Evolutionary conservation across 1,140 invertebrate species (phyloP), one percentile per base, ranked within the genome.

Genomic region (Doryteuthis pealeii): DNA sequence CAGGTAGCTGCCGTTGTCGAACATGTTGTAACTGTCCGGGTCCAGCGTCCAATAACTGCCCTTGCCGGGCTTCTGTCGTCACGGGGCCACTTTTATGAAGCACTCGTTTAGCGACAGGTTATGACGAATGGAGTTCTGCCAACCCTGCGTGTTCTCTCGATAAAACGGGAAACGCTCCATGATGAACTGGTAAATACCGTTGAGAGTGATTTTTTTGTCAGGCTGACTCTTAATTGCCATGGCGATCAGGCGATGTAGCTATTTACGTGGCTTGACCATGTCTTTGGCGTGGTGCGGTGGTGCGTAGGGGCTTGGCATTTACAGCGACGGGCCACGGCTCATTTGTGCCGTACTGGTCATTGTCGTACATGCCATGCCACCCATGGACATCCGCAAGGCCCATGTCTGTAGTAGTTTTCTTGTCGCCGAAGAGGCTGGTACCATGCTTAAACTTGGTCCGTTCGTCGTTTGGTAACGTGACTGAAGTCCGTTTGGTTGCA

Each of bases 81-180:
- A 8, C 87, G 75, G 75, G 0, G 85, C 78, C n/a, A 88, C 83
- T 76, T 88, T 88, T 77, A 91, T 90, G 83, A 93, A 93, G 84
- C 89, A 92, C 77, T 90, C 90, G 78, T 90, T 90, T 33, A 90
- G 81, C 2, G 88, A 90, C 62, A 90, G 79, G 80, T 90, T 90
- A 79, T 90, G 90, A 12, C 90, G 84, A 31, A 90, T 90, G 31
- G 88, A 89, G 81, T 90, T 90, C 82, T 90, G 87, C 87, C 86
- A 88, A 5, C 87, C 85, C 80, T 87, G 86, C 73, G 87, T 88
- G 74, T 88, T 98, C 85, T 99, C 95, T n/a, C 97, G 90, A 87
- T 99, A 99, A 84, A 98, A 99, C 0, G 96, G 96, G 85, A 99
- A 99, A 4, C 94, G 90, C 79, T 98, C 96, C 93, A 99, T 99